phyloP scores from a whole-genome alignment of 2,113 vertebrate genomes.

The Sebastes fasciatus region DNA sequence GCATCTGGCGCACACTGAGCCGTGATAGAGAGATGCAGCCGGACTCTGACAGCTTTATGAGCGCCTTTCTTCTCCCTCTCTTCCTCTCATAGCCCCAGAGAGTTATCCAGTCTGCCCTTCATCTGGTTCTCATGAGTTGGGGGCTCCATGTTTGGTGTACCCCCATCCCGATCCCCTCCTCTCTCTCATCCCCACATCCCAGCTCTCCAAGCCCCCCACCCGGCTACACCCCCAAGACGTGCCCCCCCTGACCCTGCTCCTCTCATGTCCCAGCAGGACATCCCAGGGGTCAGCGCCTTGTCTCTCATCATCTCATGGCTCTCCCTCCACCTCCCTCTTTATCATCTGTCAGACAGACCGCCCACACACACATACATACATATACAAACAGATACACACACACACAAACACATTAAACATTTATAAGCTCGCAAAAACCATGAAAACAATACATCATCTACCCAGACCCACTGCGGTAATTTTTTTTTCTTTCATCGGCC shows the following conservation, averaged over 20 bases:
- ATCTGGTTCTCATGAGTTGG: slow-evolving; percentile 83
- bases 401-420: background rate
- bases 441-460: background rate
- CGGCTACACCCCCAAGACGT: slow-evolving; percentile 21
- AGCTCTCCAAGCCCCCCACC: background rate
- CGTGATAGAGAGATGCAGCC: slow-evolving; percentile 75
- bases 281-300: slow-evolving; percentile 66
- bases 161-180: slow-evolving; percentile 28
- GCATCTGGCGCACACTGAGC: slow-evolving; percentile 64
- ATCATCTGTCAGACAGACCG: slow-evolving; percentile 54
- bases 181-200: slow-evolving; percentile 34
- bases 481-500: background rate
- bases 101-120: slow-evolving; percentile 73
- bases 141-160: slow-evolving; percentile 56
- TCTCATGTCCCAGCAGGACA: slow-evolving; percentile 69
- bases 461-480: background rate
- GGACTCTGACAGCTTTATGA: slow-evolving; percentile 81
- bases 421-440: background rate
- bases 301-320: slow-evolving; percentile 67
- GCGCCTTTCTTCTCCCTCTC: slow-evolving; percentile 62
- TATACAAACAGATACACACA: slow-evolving; percentile 17
- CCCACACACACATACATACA: slow-evolving; percentile 21
- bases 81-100: slow-evolving; percentile 73
- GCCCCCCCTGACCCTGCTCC: slow-evolving; percentile 55
- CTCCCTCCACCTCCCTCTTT: slow-evolving; percentile 46